Base-by-base conservation (phyloP, 2,888 invertebrate species). In the Drosophila formosana region DNA sequence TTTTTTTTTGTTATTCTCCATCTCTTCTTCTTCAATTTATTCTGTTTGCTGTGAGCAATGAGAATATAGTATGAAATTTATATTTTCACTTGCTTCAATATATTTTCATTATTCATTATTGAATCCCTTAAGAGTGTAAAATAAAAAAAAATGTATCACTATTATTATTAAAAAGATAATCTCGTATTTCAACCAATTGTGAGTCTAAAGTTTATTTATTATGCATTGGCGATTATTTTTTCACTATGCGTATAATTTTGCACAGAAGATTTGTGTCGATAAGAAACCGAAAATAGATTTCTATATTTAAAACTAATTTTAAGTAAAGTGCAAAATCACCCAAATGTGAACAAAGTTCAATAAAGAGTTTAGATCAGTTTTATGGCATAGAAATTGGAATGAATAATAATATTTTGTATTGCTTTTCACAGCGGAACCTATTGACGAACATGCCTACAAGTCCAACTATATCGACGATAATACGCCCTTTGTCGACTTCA, bases 401-500 rank as follows among this genome's bases (percentile, higher is more conserved):
- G 43, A 13, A 5, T 18, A 2, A 52, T 39, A 37, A 18, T 34
- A 25, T 37, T 34, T 45, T 23, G 7, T 43, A 47, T 61, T 68
- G 23, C 3, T 32, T 47, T 62, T n/a, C 2, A 23, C 51, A 88
- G 88, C 88, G 68, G 88, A 88, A 68, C 88, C 90, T 9, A 76
- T 80, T 50, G 88, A 88, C 28, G 88, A 88, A 55, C 75, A 82
- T 72, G 76, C 72, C 45, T 88, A 75, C 57, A 87, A 82, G 65
- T 77, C 88, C 30, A 88, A 69, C 66, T 85, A 75, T 63, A 78
- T 85, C 7, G 83, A 90, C 56, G 89, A 88, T 65, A 89, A 79
- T 52, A 81, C 83, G 41, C 88, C 86, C n/a, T 89, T 88, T 52
- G 83, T 86, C 18, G 88, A 88, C 64, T 88, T 88, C 28, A 82